These are phyloP conservation scores for Protonemura montana DNA, from an alignment of 2,888 invertebrate species.

Conservation along the genomic window DNA sequence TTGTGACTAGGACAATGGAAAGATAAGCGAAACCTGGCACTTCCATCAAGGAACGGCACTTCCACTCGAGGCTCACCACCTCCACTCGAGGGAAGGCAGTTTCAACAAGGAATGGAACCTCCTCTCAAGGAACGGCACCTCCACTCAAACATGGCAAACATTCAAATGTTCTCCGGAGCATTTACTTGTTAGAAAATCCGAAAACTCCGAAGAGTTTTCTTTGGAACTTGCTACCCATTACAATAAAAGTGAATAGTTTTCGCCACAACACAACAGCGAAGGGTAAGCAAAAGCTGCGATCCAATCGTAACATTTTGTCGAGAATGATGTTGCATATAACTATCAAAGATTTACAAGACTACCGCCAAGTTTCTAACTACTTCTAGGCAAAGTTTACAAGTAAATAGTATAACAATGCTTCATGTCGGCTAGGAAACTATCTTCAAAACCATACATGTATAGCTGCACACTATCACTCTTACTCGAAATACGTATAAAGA, in stretches of 20 bases:
- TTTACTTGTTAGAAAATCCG: not conserved
- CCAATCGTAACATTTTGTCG: not conserved
- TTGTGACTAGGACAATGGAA: not conserved
- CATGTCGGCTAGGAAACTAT: slow-evolving; percentile 8
- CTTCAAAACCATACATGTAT: not conserved
- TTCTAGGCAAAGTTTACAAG: not conserved
- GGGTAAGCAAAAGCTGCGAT: not conserved
- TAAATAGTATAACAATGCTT: slow-evolving; percentile 20
- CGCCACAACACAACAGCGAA: not conserved
- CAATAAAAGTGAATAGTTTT: not conserved
- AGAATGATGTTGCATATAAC: not conserved
- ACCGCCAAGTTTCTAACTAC: not conserved
- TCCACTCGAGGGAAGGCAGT: too few relatives aligned
- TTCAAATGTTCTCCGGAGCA: not conserved
- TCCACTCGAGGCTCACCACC: too few relatives aligned
- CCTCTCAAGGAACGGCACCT: too few relatives aligned
- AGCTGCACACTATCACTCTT: too few relatives aligned
- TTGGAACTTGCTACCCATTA: not conserved
- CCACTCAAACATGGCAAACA: not conserved
- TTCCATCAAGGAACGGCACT: not conserved
- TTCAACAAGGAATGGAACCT: too few relatives aligned
- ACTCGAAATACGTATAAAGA: too few relatives aligned
- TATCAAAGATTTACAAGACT: not conserved
- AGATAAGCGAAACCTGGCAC: not conserved
- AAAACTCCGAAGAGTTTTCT: not conserved